Evolutionary conservation across 2,888 invertebrate species (phyloP).

Genomic region (Gasteruption jaculator): DNA sequence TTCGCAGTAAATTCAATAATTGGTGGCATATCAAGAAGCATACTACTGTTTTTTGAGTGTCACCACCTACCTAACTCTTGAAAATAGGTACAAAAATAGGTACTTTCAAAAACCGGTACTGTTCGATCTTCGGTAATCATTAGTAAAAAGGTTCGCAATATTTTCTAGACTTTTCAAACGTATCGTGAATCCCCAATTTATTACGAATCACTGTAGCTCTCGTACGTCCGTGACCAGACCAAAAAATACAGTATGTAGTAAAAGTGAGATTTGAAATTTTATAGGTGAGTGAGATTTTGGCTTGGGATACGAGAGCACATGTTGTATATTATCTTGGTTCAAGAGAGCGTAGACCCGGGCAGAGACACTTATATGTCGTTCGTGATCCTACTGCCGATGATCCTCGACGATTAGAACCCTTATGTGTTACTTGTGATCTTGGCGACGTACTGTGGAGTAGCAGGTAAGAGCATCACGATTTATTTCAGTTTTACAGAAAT

Average conservation of each 20-base stretch:
- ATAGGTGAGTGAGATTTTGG: conserved; percentile 63
- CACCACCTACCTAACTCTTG: too few species aligned
- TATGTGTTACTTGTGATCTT: conserved; percentile 83
- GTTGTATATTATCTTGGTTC: conserved; percentile 74
- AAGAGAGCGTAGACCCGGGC: conserved; percentile 78
- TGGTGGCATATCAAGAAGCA: too few species aligned
- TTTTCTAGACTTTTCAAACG: background rate
- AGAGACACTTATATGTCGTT: conserved; percentile 83
- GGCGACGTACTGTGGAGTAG: conserved; percentile 74
- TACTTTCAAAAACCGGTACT: background rate
- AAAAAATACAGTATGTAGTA: too few species aligned
- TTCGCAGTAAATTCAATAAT: too few species aligned
- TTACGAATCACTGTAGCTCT: too few species aligned
- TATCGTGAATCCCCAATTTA: background rate
- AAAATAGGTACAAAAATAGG: background rate
- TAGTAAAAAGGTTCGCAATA: too few species aligned
- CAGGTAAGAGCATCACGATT: too few species aligned
- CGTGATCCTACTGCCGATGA: conserved; percentile 70
- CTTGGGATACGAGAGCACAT: conserved; percentile 81
- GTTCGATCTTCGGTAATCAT: background rate
- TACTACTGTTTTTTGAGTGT: too few species aligned
- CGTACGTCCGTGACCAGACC: too few species aligned
- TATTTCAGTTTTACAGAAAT: too few species aligned
- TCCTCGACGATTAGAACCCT: conserved; percentile 65
- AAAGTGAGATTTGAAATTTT: background rate